Base-by-base conservation (phyloP, 2,888 invertebrate genomes). In the Slavum lentiscoides region DNA sequence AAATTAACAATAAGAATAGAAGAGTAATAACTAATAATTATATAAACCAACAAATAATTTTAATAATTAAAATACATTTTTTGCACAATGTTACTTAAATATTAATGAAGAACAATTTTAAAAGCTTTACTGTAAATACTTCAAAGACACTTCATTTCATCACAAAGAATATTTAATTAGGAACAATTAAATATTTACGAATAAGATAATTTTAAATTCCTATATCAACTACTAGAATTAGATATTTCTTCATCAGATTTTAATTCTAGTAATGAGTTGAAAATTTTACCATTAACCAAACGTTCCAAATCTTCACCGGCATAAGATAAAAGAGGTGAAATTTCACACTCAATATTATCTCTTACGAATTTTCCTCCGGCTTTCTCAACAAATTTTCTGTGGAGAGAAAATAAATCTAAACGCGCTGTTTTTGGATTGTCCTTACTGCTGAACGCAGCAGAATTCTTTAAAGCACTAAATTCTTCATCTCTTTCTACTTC, bases 391-490 rank as follows among this genome's bases (percentile, higher is more conserved):
- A 93, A 96, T 83, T 91, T 91, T 84, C 91, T 91, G 85, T 96
- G 96, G 39, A 96, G 88, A 58, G 89, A 87, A 83, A 93, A 89
- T 15, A 98, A 87, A 85, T 95, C 94, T 55, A 91, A 90, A 74
- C 92, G 89, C 2, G 96, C 94, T 0, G 98, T 97, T 0, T 91
- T 91, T 0, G 98, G 95, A 82, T 96, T 97, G 87, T 98, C 98
- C 85, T 95, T 94, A 58, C 93, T 93, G 61, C 93, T 93, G 0
- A 90, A 93, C 0, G 91, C 89, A 86, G 98, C 94, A 1, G 94
- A 90, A 87, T 99, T 99, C 86, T 99, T 99, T 83, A 99, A 87
- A 0, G 98, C 97, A 84, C 98, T 96, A 86, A 99, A 99, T 86
- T 99, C 99, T 82, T 94, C 93, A 84, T 94, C 92, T 68, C 98